Conservation (phyloP, 2,797 vertebrate species). For the Tapirus indicus region DNA sequence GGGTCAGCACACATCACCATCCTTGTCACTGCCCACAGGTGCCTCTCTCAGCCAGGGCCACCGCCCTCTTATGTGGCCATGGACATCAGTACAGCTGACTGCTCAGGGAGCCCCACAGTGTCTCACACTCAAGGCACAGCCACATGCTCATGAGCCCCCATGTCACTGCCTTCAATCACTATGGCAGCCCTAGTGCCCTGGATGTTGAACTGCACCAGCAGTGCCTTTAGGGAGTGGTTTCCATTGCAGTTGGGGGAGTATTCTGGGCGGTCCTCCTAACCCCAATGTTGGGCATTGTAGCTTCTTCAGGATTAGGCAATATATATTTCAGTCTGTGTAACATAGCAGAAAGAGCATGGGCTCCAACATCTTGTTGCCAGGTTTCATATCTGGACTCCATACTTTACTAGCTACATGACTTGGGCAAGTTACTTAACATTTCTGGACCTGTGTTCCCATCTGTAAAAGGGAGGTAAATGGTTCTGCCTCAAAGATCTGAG, state of each 20-base stretch:
- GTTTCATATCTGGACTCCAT: not conserved
- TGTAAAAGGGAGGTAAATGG: not conserved
- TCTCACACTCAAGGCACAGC: not conserved
- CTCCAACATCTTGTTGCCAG: not conserved
- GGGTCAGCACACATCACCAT: not conserved
- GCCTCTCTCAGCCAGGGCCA: not conserved
- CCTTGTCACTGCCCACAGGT: no score
- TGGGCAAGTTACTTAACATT: not conserved
- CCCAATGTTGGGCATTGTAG: not conserved
- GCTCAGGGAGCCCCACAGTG: not conserved
- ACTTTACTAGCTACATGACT: not conserved
- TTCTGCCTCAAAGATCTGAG: not conserved
- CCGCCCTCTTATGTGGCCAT: not conserved
- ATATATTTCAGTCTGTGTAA: not conserved
- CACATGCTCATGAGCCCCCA: not conserved
- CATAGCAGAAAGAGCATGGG: not conserved
- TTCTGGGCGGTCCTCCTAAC: not conserved
- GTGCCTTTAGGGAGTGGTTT: not conserved
- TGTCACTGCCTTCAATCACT: not conserved
- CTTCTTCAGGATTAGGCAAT: not conserved
- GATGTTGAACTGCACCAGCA: not conserved
- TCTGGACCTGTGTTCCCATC: not conserved
- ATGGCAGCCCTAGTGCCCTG: not conserved
- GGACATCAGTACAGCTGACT: not conserved
- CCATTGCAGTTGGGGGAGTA: rapidly evolving